A percentile compares a stretch with the other conserved stretches of the same genome.
phyloP scores from a whole-genome alignment of 2,113 vertebrate genomes.

The Pteruthius melanotis region DNA sequence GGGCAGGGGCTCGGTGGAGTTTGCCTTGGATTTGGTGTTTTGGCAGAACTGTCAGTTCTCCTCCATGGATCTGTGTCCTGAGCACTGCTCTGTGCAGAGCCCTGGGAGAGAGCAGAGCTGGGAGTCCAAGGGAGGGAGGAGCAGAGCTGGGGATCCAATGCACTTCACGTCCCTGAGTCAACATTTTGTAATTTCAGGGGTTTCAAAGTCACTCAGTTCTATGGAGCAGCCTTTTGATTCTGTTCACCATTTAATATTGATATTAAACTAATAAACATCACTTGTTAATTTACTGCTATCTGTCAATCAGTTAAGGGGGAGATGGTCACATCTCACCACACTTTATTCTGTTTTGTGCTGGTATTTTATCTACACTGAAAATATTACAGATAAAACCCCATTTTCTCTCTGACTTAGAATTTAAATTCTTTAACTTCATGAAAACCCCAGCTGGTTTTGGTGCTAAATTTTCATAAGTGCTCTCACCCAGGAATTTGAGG shows the following conservation, averaged over 20 bases:
- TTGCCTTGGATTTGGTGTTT: neutral
- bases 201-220: slow-evolving; percentile 34
- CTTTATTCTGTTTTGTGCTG: neutral
- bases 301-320: slow-evolving; percentile 58
- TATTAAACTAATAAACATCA: slow-evolving; percentile 63
- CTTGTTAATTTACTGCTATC: slow-evolving; percentile 66
- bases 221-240: slow-evolving; percentile 46
- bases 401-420: neutral
- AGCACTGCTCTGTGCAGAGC: neutral
- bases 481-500: neutral
- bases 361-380: neutral
- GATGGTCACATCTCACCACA: neutral
- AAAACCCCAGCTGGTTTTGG: neutral
- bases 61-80: neutral
- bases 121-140: neutral
- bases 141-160: neutral
- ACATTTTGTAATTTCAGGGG: slow-evolving; percentile 30
- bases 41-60: neutral
- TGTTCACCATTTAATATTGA: slow-evolving; percentile 61
- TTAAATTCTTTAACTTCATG: neutral
- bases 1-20: neutral
- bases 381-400: neutral
- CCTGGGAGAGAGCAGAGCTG: neutral
- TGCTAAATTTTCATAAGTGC: neutral
- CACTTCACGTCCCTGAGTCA: neutral